Evolutionary conservation across 92 coral and sea anemone genomes (phyloP).

Genomic region (Actinostola sp.): DNA sequence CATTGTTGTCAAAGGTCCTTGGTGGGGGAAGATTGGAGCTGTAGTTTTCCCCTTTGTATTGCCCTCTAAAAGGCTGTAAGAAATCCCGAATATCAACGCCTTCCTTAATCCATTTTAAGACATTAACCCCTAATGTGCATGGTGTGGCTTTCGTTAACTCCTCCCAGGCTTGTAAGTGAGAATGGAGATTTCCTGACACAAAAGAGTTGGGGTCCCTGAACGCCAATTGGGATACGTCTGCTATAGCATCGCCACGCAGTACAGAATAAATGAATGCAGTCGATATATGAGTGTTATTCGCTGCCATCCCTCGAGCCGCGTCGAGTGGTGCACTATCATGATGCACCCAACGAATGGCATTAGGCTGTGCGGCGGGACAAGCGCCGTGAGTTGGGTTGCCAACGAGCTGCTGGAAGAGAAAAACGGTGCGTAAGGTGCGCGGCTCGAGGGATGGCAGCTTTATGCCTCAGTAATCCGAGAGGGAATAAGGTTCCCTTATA

Average conservation of each 20-base stretch:
- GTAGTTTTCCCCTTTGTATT: not conserved
- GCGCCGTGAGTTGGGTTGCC: too few species aligned
- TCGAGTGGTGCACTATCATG: not conserved
- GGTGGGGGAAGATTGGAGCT: conserved; percentile 9
- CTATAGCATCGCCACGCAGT: not conserved
- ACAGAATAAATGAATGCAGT: not conserved
- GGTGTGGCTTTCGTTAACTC: not conserved
- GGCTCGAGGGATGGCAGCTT: too few species aligned
- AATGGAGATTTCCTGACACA: not conserved
- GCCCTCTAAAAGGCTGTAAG: conserved; percentile 6
- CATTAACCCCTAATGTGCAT: not conserved
- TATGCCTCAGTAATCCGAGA: too few species aligned
- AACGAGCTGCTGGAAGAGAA: too few species aligned
- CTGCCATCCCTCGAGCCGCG: not conserved
- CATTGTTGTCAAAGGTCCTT: not conserved
- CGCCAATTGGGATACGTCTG: not conserved
- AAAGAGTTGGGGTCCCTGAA: not conserved
- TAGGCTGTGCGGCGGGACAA: too few species aligned
- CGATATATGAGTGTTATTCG: not conserved
- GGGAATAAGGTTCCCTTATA: too few species aligned
- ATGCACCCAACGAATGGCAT: not conserved
- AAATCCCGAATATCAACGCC: not conserved
- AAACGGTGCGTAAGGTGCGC: too few species aligned
- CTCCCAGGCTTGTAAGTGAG: conserved; percentile 1
- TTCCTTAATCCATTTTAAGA: not conserved